Conservation (phyloP, 2,797 vertebrate genomes). For the Phrynocephalus guinanensis region DNA sequence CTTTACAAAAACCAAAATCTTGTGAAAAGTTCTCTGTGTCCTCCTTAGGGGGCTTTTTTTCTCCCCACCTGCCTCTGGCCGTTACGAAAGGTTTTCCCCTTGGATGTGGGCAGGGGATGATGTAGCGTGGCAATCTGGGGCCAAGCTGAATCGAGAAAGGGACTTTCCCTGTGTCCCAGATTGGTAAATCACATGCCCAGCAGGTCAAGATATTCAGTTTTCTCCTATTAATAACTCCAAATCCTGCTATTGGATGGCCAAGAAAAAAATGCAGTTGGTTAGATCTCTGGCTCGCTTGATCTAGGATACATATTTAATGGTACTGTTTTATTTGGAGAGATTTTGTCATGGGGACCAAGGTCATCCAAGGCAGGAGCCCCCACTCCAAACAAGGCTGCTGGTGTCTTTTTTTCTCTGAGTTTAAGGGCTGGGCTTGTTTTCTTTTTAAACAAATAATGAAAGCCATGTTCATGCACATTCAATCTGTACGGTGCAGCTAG, state of each 20-base stretch:
- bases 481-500: not conserved
- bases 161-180: slow-evolving; percentile 12
- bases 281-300: slow-evolving; percentile 10
- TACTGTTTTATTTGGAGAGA: not conserved
- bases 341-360: not conserved
- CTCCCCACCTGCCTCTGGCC: not conserved
- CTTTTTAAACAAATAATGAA: not conserved
- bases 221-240: slow-evolving; percentile 36
- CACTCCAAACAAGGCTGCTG: not conserved
- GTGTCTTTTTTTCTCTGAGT: not conserved
- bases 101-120: not conserved
- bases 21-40: not conserved
- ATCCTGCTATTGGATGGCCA: not conserved
- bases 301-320: not conserved
- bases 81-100: not conserved
- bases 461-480: not conserved
- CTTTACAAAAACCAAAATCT: not conserved
- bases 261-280: not conserved
- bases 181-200: not conserved
- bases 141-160: not conserved
- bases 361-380: not conserved
- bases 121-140: not conserved
- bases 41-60: not conserved
- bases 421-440: not conserved
- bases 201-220: slow-evolving; percentile 1